Conservation (phyloP, 64 coral and sea anemone genomes). For the Montipora sp. region DNA sequence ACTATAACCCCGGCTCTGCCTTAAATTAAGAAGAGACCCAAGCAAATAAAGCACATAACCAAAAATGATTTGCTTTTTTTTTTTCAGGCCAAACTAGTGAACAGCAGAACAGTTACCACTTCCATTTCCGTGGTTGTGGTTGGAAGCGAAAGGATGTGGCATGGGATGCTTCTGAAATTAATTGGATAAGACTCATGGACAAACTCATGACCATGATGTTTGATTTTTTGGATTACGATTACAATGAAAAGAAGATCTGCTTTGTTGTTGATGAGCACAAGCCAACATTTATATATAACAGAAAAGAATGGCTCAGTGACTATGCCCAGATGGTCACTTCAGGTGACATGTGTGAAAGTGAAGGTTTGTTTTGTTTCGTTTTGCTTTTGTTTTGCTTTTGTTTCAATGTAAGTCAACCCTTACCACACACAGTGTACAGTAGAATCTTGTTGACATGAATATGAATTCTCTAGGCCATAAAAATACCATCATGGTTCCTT, state of each 20-base stretch:
- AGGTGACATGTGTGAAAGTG: neutral
- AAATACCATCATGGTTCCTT: no score
- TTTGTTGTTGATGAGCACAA: neutral
- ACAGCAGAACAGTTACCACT: neutral
- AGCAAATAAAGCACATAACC: no score
- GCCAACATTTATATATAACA: slow-evolving; percentile 26
- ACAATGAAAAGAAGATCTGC: slow-evolving; percentile 29
- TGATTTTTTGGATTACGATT: slow-evolving; percentile 51
- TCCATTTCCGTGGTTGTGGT: slow-evolving; percentile 61
- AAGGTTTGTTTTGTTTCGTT: no score
- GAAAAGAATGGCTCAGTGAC: slow-evolving; percentile 44
- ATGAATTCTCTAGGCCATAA: no score
- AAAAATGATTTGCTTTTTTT: no score
- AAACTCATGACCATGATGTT: slow-evolving; percentile 48
- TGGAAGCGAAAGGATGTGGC: slow-evolving; percentile 32
- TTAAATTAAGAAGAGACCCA: no score
- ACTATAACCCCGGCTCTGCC: no score
- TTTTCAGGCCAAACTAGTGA: slow-evolving; percentile 3
- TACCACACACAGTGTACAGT: no score
- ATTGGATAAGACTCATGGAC: slow-evolving; percentile 59
- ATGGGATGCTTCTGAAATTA: slow-evolving; percentile 21
- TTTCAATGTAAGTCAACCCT: no score
- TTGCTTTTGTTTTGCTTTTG: no score
- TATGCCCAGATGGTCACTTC: neutral
- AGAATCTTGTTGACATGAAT: no score